phyloP scores from a whole-genome alignment of 2,113 vertebrate genomes.

The Podocnemis expansa region DNA sequence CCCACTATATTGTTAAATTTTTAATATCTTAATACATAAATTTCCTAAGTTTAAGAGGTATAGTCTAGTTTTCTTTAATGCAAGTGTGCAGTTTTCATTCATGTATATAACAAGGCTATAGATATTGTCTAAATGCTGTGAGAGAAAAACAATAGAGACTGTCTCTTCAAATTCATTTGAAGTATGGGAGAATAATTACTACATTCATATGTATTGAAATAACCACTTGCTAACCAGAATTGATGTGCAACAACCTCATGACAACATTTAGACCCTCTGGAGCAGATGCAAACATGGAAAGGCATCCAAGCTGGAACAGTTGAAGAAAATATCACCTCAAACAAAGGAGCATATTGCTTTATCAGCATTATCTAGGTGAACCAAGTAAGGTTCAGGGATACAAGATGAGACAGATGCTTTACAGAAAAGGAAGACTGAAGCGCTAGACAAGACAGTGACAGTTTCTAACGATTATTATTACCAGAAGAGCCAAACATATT shows the following conservation, averaged over 20 bases:
- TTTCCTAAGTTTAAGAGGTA: neutral
- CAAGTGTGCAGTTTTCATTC: neutral
- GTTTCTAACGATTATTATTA: neutral
- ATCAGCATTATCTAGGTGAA: neutral
- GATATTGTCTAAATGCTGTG: neutral
- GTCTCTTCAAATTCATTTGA: neutral
- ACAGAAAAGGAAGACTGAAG: neutral
- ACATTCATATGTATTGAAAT: neutral
- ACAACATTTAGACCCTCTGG: neutral
- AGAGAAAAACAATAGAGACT: neutral
- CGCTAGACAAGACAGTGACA: neutral
- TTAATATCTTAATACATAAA: neutral
- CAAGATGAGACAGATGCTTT: neutral
- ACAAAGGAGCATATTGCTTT: neutral
- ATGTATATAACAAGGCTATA: neutral
- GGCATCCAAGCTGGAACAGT: neutral
- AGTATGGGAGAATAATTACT: neutral
- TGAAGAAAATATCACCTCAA: fast-evolving
- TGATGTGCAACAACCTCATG: neutral
- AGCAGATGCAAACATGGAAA: neutral
- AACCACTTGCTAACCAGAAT: neutral
- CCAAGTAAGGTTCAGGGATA: neutral
- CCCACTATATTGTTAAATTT: neutral
- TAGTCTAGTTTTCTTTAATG: neutral
- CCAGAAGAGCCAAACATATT: neutral